A percentile compares a stretch with the other conserved stretches of the same genome.
Conservation (phyloP, 1,140 invertebrate genomes). For the Zaprionus africanus region DNA sequence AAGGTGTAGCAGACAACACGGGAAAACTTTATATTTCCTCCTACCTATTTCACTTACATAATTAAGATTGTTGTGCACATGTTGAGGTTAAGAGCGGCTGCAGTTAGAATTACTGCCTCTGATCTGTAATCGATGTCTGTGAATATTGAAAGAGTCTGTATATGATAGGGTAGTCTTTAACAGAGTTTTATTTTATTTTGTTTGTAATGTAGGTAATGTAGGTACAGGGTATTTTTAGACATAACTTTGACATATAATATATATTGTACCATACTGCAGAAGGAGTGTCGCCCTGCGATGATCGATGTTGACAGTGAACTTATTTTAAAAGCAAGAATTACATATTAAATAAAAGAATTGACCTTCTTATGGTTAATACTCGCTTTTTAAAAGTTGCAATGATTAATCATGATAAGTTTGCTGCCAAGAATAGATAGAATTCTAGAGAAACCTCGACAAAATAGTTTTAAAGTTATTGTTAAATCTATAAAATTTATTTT, state of each 20-base stretch:
- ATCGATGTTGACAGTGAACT: neutral
- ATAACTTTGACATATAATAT: neutral
- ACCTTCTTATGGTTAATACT: neutral
- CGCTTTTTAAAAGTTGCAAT: neutral
- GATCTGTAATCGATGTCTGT: no score
- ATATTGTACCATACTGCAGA: neutral
- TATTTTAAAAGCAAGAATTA: neutral
- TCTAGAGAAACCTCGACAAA: no score
- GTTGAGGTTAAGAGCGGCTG: constrained; percentile 29
- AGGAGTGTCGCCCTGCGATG: neutral
- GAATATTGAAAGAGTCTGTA: no score
- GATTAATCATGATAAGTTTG: neutral
- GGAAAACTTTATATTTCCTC: neutral
- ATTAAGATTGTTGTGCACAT: constrained; percentile 63
- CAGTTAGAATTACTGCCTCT: neutral
- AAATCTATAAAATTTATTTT: no score
- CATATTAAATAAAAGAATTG: neutral
- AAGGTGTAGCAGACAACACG: neutral
- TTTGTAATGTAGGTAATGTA: neutral
- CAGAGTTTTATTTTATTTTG: neutral
- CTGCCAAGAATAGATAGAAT: neutral
- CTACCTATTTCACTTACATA: constrained; percentile 45
- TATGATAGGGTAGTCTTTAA: no score
- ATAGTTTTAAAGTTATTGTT: no score
- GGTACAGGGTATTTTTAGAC: neutral